Evolutionary conservation across 2,888 invertebrate species (phyloP).

Genomic region (Schizotus pectinicornis): DNA sequence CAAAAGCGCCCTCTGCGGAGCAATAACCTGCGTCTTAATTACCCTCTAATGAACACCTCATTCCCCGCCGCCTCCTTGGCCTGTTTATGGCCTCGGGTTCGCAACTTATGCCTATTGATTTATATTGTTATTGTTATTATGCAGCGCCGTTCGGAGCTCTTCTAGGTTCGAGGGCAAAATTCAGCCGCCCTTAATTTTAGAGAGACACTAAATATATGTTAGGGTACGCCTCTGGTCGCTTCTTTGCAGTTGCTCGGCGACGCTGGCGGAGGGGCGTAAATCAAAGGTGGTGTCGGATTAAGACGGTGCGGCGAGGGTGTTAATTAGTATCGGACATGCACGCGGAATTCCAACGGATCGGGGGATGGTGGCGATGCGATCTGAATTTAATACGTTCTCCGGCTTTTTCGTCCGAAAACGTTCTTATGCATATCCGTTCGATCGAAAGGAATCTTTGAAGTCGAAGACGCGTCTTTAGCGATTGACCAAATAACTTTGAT

Average conservation of each 20-base stretch:
- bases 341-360: slow-evolving; percentile 27
- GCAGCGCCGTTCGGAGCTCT: background rate
- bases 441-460: slow-evolving; percentile 37
- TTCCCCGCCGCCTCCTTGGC: slow-evolving; percentile 32
- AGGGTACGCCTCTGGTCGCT: no score
- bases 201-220: no score
- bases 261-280: background rate
- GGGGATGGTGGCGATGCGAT: background rate
- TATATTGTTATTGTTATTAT: slow-evolving; percentile 24
- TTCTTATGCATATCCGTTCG: slow-evolving; percentile 30
- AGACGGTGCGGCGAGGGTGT: slow-evolving; percentile 22
- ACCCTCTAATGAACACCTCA: slow-evolving; percentile 52
- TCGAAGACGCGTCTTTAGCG: slow-evolving; percentile 39
- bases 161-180: background rate
- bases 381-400: slow-evolving; percentile 8
- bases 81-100: slow-evolving; percentile 17
- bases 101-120: slow-evolving; percentile 24
- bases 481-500: slow-evolving; percentile 47
- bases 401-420: slow-evolving; percentile 32
- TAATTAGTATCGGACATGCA: slow-evolving; percentile 29
- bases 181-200: background rate
- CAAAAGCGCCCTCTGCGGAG: slow-evolving; percentile 47
- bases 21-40: slow-evolving; percentile 53
- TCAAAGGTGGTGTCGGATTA: slow-evolving; percentile 57
- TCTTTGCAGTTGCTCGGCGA: background rate